Base-by-base conservation (phyloP, 2,113 vertebrate species). In the Megaceryle torquata region DNA sequence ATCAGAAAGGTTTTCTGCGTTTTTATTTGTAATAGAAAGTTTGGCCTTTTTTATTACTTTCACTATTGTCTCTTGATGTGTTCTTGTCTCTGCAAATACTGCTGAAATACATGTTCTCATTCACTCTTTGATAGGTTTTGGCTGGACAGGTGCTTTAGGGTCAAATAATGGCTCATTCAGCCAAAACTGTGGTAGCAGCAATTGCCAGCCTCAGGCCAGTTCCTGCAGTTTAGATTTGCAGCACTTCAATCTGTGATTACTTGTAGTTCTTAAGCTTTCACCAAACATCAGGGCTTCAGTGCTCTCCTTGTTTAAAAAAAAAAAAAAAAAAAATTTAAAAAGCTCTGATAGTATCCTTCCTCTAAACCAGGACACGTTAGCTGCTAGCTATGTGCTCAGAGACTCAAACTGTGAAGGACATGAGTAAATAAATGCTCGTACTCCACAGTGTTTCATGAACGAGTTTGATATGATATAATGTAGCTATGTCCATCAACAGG, bases 41-140 rank as follows among this genome's bases (percentile, higher is more conserved):
- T 93, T 95, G 79, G 79, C 64, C 57, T 85, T 93, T 97, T 94
- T 91, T 96, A 91, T 96, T 93, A 53, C 75, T 77, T 96, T 95
- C 44, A 46, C 29, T 93, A 7, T 86, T 92, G 69, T 91, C 79
- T 84, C 78, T 78, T 80, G 89, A 92, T 87, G 22, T 90, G 70
- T 82, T 75, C 77, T 76, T 93, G 84, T 81, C 91, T 89, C 89
- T 95, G 53, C 63, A 96, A 96, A 96, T 87, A 90, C 75, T 77
- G 71, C 90, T 91, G 93, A 94, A 96, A 94, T 94, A 86, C 80
- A 89, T 94, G 82, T 85, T 93, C 63, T 88, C 89, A 90, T 89
- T 87, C 54, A 8, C 85, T 83, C 67, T 91, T 94, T 92, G 82
- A 89, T 93, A 53, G 46, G 33, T 78, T 95, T 95, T 91, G 91